These are phyloP conservation scores for Branchinecta sandiegonensis DNA, from an alignment of 2,888 invertebrate genomes.

Conservation along the genomic window DNA sequence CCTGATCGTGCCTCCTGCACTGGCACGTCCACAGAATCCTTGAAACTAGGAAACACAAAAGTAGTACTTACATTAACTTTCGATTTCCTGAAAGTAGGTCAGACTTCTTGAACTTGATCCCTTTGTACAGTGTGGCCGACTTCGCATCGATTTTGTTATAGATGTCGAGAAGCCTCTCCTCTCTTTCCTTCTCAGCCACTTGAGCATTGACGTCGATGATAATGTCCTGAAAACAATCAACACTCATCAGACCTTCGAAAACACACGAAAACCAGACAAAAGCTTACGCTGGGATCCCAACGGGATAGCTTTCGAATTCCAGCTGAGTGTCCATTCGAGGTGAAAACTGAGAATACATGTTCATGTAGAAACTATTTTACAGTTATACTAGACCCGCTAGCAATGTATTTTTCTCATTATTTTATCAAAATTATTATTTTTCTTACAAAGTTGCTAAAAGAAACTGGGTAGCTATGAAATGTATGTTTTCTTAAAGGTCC, in stretches of 20 bases:
- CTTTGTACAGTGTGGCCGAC: slow-evolving; percentile 54
- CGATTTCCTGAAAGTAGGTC: slow-evolving; percentile 71
- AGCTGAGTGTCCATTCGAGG: background rate
- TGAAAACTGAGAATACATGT: too few relatives aligned
- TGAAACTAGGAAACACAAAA: too few relatives aligned
- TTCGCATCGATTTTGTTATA: slow-evolving; percentile 84
- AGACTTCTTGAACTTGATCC: slow-evolving; percentile 80
- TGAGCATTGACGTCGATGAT: slow-evolving; percentile 79
- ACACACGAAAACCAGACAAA: background rate
- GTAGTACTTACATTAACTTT: slow-evolving; percentile 48
- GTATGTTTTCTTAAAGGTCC: too few relatives aligned
- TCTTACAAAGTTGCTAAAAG: too few relatives aligned
- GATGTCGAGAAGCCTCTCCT: slow-evolving; percentile 76
- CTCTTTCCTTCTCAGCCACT: slow-evolving; percentile 79
- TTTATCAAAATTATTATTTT: too few relatives aligned
- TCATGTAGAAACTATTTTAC: background rate
- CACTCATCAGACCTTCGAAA: background rate
- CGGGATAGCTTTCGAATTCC: background rate
- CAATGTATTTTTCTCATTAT: too few relatives aligned
- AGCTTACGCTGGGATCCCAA: background rate
- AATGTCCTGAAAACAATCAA: slow-evolving; percentile 45
- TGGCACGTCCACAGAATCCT: too few relatives aligned
- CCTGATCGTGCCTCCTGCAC: slow-evolving; percentile 17
- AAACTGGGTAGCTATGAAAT: too few relatives aligned
- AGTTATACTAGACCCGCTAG: too few relatives aligned